These are phyloP conservation scores for Mustelus asterias DNA, from an alignment of 2,113 vertebrate species.

Conservation along the genomic window DNA sequence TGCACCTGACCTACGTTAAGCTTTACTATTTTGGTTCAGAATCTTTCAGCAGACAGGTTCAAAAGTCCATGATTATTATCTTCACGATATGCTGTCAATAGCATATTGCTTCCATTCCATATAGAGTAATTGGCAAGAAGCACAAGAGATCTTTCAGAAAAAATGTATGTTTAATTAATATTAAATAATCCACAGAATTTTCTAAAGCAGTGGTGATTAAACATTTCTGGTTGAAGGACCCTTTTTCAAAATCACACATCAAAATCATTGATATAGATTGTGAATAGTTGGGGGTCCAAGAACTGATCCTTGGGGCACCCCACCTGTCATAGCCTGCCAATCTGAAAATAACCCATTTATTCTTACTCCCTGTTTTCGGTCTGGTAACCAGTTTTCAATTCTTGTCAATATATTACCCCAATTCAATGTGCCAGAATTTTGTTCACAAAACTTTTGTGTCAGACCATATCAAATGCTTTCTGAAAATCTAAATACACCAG, in stretches of 20 bases:
- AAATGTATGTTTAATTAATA: neutral
- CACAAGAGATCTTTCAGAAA: neutral
- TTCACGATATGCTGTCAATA: neutral
- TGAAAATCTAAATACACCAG: too few relatives aligned
- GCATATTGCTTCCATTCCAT: neutral
- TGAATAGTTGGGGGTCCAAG: too few relatives aligned
- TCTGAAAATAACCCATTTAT: too few relatives aligned
- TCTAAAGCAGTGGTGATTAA: neutral
- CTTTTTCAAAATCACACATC: neutral
- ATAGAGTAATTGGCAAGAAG: neutral
- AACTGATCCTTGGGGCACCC: too few relatives aligned
- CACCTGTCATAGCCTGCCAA: too few relatives aligned
- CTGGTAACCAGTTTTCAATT: too few relatives aligned
- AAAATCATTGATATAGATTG: neutral
- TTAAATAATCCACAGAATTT: constrained; percentile 14
- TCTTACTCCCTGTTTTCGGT: too few relatives aligned
- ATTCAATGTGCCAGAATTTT: too few relatives aligned
- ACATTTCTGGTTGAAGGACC: neutral
- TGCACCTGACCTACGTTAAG: neutral
- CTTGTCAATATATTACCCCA: too few relatives aligned
- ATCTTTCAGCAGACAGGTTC: neutral
- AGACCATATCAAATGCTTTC: too few relatives aligned
- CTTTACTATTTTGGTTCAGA: neutral
- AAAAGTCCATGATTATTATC: neutral
- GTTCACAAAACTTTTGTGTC: too few relatives aligned